A percentile compares a stretch with the other conserved stretches of the same genome.
phyloP scores from a whole-genome alignment of 2,113 vertebrate species.

The Phalacrocorax pelagicus region DNA sequence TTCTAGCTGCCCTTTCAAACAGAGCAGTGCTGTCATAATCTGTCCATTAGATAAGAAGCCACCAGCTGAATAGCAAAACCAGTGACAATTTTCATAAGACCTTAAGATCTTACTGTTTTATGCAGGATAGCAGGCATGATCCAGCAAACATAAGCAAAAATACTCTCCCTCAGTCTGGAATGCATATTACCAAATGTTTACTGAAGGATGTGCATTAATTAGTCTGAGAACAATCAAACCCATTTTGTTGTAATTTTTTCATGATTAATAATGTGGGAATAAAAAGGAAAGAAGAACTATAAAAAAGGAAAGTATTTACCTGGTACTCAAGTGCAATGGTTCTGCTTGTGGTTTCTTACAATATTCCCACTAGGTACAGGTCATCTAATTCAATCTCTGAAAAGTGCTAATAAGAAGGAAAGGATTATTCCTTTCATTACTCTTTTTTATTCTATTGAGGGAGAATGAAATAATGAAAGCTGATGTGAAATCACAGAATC shows the following conservation, averaged over 20 bases:
- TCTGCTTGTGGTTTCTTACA: slow-evolving; percentile 16
- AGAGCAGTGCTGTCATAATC: background rate
- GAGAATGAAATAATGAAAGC: slow-evolving; percentile 33
- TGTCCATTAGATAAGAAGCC: background rate
- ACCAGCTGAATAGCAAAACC: background rate
- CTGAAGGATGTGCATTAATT: slow-evolving; percentile 15
- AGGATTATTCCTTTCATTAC: background rate
- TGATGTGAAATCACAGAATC: background rate
- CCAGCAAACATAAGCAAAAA: background rate
- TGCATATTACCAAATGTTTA: background rate
- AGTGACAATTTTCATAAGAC: background rate
- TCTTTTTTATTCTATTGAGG: background rate
- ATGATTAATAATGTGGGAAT: slow-evolving; percentile 18
- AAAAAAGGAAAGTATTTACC: slow-evolving; percentile 31
- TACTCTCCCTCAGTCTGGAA: background rate
- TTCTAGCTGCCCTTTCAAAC: background rate
- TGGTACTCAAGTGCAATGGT: background rate
- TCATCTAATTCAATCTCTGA: slow-evolving; percentile 19
- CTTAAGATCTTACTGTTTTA: background rate
- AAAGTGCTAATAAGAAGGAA: slow-evolving; percentile 41
- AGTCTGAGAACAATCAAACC: background rate
- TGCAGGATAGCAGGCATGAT: background rate
- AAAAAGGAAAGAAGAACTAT: background rate
- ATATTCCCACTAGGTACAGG: slow-evolving; percentile 16
- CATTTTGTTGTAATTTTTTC: background rate